Evolutionary conservation across 2,888 invertebrate genomes (phyloP), one percentile per base, ranked within the genome.

Genomic region (Pyrocoelia pectoralis): DNA sequence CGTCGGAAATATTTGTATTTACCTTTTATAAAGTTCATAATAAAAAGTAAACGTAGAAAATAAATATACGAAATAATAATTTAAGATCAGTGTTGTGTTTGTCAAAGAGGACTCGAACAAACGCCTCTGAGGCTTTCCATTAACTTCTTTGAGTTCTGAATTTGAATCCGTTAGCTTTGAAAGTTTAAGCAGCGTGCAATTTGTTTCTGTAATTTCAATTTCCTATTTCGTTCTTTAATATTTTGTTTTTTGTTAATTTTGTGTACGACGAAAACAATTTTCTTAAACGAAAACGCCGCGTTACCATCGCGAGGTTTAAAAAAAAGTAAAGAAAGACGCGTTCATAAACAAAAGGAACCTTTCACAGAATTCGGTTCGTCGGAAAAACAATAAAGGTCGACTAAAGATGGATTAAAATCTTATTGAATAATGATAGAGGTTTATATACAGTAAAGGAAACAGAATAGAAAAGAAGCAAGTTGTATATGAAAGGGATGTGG

Each of bases 71-170:
- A 65, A 73, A 77, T 77, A 74, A 76, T 76, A 74, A 77, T 76
- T 77, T 76, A 74, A 72, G 72, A 74, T 76, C 72, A 68, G 75
- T 65, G 73, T 75, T 76, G 74, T 76, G 70, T 74, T 74, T 81
- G 73, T 70, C 67, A 74, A 76, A 72, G 75, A 72, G 66, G 75
- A 75, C 73, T 81, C 83, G 81, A 84, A 84, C 84, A 84, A 85
- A 84, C 82, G 83, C 84, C 84, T 84, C 80, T 81, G 80, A 85
- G 84, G 84, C 83, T 84, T 83, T 83, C 83, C 84, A 84, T 87
- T 84, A 78, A 87, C 77, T 76, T 78, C 76, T 76, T 74, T 73
- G 72, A 72, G 67, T 69, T 68, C 56, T 59, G 64, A 68, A 63
- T 64, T 59, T 66, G 65, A 66, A 68, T 69, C 61, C 60, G 59